A percentile compares a stretch with the other conserved stretches of the same genome.
Evolutionary conservation across 2,113 vertebrate genomes (phyloP).

Genomic region (Accipiter cooperii): DNA sequence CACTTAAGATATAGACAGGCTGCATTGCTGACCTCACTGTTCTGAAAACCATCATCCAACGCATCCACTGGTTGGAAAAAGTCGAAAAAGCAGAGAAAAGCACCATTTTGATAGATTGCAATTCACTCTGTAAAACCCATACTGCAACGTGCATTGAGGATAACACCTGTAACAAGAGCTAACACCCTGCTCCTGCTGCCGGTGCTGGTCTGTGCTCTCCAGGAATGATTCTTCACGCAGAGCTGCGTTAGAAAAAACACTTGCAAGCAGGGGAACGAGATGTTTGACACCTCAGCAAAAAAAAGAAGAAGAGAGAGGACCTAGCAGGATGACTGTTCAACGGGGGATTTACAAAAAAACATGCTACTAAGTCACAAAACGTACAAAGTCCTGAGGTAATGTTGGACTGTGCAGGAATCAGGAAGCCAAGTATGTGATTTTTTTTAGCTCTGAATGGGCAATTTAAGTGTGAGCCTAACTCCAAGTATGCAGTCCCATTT

Average conservation of each 20-base stretch:
- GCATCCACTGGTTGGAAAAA: background rate
- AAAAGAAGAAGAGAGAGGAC: background rate
- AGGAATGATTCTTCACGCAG: background rate
- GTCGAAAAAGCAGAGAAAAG: background rate
- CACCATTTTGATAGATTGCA: background rate
- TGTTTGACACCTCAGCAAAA: background rate
- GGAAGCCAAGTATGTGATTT: background rate
- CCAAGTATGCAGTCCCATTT: background rate
- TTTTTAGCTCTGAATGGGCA: background rate
- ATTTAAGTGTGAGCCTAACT: background rate
- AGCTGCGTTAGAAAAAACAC: background rate
- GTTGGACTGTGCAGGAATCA: background rate
- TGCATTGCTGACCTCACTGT: background rate
- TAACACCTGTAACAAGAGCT: background rate
- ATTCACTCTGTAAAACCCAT: background rate
- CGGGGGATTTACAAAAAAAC: background rate
- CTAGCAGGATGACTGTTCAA: background rate
- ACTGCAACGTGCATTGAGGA: background rate
- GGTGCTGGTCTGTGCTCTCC: background rate
- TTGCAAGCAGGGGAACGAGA: background rate
- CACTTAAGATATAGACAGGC: background rate
- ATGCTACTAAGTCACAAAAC: background rate
- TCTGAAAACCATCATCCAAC: background rate
- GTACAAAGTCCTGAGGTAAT: background rate
- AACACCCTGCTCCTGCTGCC: background rate